These are phyloP conservation scores for Hypercompe scribonia DNA, from an alignment of 2,888 invertebrate species.

Conservation along the genomic window DNA sequence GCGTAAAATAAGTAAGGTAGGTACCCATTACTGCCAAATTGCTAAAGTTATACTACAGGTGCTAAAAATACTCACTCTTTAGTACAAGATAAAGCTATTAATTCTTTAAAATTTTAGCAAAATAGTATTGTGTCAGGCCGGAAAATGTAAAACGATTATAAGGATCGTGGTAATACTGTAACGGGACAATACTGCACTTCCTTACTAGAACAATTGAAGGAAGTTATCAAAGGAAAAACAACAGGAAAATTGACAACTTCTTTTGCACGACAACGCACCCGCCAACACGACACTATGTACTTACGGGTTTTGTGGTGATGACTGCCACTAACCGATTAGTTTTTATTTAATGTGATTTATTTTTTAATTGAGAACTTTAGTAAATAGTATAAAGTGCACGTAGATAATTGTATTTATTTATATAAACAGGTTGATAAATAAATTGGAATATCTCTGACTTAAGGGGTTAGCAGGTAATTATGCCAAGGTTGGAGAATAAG, in stretches of 20 bases:
- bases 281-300: neutral
- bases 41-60: too few relatives aligned
- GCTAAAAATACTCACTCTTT: neutral
- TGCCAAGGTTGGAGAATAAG: too few relatives aligned
- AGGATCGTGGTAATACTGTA: neutral
- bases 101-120: neutral
- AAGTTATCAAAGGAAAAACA: slow-evolving; percentile 1
- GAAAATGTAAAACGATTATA: neutral
- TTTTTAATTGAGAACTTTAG: neutral
- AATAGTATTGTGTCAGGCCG: neutral
- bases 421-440: too few relatives aligned
- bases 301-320: neutral
- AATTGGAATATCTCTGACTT: neutral
- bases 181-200: neutral
- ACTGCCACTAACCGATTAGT: neutral
- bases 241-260: neutral
- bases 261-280: neutral
- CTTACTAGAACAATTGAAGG: slow-evolving; percentile 2
- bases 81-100: neutral
- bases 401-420: too few relatives aligned
- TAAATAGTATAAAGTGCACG: neutral
- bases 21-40: too few relatives aligned
- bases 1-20: too few relatives aligned
- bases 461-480: too few relatives aligned
- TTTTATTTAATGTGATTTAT: neutral